Evolutionary conservation across 2,113 vertebrate species (phyloP), one percentile per base, ranked within the genome.

Genomic region (Phyllopteryx taeniolatus): DNA sequence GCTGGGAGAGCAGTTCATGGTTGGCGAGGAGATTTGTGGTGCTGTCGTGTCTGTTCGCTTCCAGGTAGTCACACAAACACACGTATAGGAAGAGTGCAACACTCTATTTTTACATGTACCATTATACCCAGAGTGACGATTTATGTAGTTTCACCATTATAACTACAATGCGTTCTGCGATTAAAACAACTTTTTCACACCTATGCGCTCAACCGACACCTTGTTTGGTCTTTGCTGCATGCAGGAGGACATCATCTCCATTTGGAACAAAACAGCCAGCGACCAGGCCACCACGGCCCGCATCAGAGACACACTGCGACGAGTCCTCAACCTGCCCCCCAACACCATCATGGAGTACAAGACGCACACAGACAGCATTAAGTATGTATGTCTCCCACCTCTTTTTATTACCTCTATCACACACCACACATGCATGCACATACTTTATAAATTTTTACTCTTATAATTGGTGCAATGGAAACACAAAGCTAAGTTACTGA

Each of bases 301-400:
- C 43, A 94, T 95, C 82, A 90, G 94, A 86, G 94, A 95, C 86
- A 95, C 94, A 0, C 87, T 95, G 57, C 91, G 94, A 33, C 66
- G 94, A 83, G 94, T 94, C 63, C 89, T 95, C 31, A 95, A 95
- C 86, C 89, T 94, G 60, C 93, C 93, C 3, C 93, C 93, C 66
- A 94, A 94, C 83, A 94, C 93, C 80, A 94, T 94, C 79, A 94
- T 94, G 93, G 93, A 94, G 83, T 94, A 94, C 88, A 94, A 94
- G 89, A 94, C 91, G 11, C 93, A 94, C 81, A 94, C 91, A 47
- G 93, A 94, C 91, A 94, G 93, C 87, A 93, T 94, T 81, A 94
- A 94, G 93, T 94, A 84, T 90, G 91, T 90, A 85, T 86, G 83
- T 90, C 83, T 85, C 68, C 5, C n/a, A 68, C 1, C 71, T 80